Evolutionary conservation across 2,888 invertebrate species (phyloP).

Genomic region (Oxycera nigricornis): DNA sequence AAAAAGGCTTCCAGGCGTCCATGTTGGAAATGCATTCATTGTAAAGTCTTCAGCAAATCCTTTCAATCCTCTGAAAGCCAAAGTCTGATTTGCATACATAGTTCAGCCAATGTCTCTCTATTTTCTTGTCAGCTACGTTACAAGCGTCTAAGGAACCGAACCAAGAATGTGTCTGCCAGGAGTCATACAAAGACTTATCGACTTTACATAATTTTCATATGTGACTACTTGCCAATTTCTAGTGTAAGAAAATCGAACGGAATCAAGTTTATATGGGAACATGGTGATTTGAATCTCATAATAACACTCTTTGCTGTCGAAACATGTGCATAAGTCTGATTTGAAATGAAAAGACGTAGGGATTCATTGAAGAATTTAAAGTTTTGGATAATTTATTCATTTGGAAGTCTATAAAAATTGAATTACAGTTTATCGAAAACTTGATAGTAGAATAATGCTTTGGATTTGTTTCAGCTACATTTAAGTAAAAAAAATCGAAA

Average conservation of each 20-base stretch:
- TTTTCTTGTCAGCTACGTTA: not conserved
- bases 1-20: constrained; percentile 1
- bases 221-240: constrained; percentile 10
- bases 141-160: not conserved
- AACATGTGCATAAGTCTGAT: no score
- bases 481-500: no score
- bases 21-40: not conserved
- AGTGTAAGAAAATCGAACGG: constrained; percentile 1
- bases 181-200: constrained; percentile 20
- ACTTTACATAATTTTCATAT: constrained; percentile 25
- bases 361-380: no score
- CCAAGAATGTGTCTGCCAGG: not conserved
- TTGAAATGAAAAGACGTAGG: no score
- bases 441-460: no score
- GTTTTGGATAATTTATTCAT: no score
- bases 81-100: constrained; percentile 15
- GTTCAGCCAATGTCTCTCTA: not conserved
- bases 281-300: not conserved
- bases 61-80: constrained; percentile 10
- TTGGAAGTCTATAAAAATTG: no score
- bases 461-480: no score
- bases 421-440: no score
- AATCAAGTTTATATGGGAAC: not conserved
- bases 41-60: constrained; percentile 11
- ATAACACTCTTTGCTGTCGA: not conserved